Evolutionary conservation across 2,888 invertebrate species (phyloP).

Genomic region (Gymnocheta viridis): DNA sequence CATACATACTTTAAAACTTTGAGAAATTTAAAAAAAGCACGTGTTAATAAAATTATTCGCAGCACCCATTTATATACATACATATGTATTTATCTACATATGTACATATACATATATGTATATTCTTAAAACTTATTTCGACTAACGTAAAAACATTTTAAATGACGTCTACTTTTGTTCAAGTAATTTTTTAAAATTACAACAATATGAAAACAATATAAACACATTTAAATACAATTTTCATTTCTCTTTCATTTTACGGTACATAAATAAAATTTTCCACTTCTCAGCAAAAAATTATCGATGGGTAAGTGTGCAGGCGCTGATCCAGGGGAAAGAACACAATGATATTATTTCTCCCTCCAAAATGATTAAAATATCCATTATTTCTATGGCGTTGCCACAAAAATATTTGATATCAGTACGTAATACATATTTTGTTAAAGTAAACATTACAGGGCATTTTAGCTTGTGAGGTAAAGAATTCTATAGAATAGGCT

Average conservation of each 20-base stretch:
- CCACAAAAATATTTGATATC: too few species aligned
- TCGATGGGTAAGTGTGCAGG: background rate
- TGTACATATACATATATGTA: too few species aligned
- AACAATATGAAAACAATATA: background rate
- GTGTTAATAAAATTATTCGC: slow-evolving; percentile 33
- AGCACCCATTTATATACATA: background rate
- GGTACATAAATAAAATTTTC: slow-evolving; percentile 54
- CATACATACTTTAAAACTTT: too few species aligned
- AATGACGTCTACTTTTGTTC: slow-evolving; percentile 34
- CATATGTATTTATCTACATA: background rate
- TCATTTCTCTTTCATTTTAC: slow-evolving; percentile 14
- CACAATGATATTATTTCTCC: too few species aligned
- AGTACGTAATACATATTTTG: background rate
- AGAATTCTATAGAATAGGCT: too few species aligned
- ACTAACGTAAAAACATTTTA: slow-evolving; percentile 11
- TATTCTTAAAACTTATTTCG: slow-evolving; percentile 14
- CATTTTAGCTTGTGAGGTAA: slow-evolving; percentile 24
- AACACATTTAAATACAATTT: slow-evolving; percentile 20
- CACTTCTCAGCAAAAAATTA: slow-evolving; percentile 20
- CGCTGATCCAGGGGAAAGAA: too few species aligned
- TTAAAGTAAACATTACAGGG: background rate
- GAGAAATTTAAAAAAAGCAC: slow-evolving; percentile 38
- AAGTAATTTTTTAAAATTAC: slow-evolving; percentile 53
- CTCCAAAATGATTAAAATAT: too few species aligned
- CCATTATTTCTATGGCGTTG: too few species aligned